Evolutionary conservation across 1,140 invertebrate species (phyloP).

Genomic region (Bombus confusus): DNA sequence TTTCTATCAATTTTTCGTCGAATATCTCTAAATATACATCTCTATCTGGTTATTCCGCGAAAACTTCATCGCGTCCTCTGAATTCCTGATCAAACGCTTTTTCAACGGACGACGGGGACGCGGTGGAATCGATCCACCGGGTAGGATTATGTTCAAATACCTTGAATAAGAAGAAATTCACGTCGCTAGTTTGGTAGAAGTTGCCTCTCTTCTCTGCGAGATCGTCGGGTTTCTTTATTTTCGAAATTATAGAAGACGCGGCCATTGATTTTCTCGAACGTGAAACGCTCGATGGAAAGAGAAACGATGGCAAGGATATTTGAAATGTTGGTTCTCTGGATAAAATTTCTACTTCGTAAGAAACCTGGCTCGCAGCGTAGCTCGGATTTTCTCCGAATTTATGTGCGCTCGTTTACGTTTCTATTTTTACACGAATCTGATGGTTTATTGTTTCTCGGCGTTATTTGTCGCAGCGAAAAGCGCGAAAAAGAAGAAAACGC

Average conservation of each 20-base stretch:
- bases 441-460: background rate
- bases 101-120: background rate
- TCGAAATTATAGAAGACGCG: background rate
- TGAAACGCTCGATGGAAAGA: background rate
- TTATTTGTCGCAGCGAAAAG: too few relatives aligned
- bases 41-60: slow-evolving; percentile 7
- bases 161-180: slow-evolving; percentile 49
- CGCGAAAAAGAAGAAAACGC: too few relatives aligned
- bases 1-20: slow-evolving; percentile 18
- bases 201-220: background rate
- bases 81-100: slow-evolving; percentile 58
- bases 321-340: background rate
- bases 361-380: too few relatives aligned
- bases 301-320: background rate
- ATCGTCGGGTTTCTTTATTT: background rate
- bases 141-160: slow-evolving; percentile 41
- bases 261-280: background rate
- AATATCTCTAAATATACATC: slow-evolving; percentile 35
- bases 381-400: background rate
- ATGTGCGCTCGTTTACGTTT: background rate
- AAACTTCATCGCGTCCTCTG: slow-evolving; percentile 28
- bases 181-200: slow-evolving; percentile 34
- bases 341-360: background rate
- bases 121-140: slow-evolving; percentile 46
- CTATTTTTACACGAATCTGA: background rate